These are phyloP conservation scores for Platyrinchus mystaceus DNA, from an alignment of 2,797 vertebrate genomes.

Conservation along the genomic window DNA sequence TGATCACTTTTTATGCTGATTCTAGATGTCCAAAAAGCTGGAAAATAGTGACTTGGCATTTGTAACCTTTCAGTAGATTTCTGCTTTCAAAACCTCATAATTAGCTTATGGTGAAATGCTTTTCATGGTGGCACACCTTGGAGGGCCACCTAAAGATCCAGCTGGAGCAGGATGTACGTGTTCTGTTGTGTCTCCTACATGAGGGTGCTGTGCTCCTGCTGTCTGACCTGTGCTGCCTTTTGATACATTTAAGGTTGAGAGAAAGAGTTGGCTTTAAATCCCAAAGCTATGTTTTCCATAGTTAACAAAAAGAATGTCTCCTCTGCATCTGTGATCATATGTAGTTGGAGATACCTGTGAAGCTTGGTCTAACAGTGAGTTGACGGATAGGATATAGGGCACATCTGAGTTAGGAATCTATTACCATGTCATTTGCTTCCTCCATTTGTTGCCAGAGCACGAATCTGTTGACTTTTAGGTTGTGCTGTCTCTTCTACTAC, in stretches of 20 bases:
- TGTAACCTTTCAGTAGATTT: background rate
- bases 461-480: conserved; percentile 11
- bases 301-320: background rate
- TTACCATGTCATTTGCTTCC: background rate
- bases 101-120: background rate
- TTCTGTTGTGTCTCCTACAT: background rate
- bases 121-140: background rate
- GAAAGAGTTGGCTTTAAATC: background rate
- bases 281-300: background rate
- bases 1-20: background rate
- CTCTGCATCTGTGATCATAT: background rate
- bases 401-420: background rate
- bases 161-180: background rate
- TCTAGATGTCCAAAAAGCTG: background rate
- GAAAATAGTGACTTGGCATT: background rate
- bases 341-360: background rate
- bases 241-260: background rate
- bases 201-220: background rate
- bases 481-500: background rate
- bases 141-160: background rate
- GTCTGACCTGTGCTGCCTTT: background rate
- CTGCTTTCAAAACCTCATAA: background rate
- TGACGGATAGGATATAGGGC: background rate
- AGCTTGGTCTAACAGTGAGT: background rate
- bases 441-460: background rate